Evolutionary conservation across 2,888 invertebrate species (phyloP).

Genomic region (Parelbella ahira): DNA sequence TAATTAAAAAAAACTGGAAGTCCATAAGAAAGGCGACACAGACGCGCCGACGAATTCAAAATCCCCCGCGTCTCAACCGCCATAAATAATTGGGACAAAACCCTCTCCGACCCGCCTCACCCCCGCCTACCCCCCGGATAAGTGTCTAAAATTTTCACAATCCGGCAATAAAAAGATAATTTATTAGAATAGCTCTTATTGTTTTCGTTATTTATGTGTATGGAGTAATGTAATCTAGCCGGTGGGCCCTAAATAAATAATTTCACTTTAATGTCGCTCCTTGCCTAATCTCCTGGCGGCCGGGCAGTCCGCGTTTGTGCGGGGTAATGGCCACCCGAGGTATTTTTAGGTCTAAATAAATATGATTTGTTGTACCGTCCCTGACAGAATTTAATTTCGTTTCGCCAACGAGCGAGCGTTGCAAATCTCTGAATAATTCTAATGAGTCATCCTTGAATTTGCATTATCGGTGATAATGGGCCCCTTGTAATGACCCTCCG

Average conservation of each 20-base stretch:
- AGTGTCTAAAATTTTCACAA: conserved; percentile 81
- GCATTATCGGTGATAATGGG: conserved; percentile 42
- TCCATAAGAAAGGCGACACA: conserved; percentile 68
- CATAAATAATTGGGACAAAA: conserved; percentile 80
- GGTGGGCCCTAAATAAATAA: conserved; percentile 79
- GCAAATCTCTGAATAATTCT: conserved; percentile 73
- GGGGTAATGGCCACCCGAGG: conserved; percentile 75
- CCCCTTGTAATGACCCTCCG: conserved; percentile 18
- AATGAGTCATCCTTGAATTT: conserved; percentile 57
- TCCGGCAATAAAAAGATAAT: conserved; percentile 81
- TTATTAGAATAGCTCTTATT: conserved; percentile 81
- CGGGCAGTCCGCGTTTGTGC: conserved; percentile 65
- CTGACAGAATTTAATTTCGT: conserved; percentile 78
- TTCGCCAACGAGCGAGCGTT: conserved; percentile 51
- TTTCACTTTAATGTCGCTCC: conserved; percentile 79
- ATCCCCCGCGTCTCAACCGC: conserved; percentile 73
- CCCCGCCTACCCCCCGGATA: conserved; percentile 60
- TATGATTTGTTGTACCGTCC: conserved; percentile 77
- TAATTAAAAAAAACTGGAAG: conserved; percentile 68
- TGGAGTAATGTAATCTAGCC: conserved; percentile 80
- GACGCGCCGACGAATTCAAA: conserved; percentile 70
- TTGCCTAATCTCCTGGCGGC: conserved; percentile 78
- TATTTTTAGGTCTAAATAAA: conserved; percentile 81
- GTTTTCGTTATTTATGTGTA: conserved; percentile 81
- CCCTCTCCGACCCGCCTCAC: conserved; percentile 47